Evolutionary conservation across 2,797 vertebrate genomes (phyloP).

Genomic region (Crocidura indochinensis): DNA sequence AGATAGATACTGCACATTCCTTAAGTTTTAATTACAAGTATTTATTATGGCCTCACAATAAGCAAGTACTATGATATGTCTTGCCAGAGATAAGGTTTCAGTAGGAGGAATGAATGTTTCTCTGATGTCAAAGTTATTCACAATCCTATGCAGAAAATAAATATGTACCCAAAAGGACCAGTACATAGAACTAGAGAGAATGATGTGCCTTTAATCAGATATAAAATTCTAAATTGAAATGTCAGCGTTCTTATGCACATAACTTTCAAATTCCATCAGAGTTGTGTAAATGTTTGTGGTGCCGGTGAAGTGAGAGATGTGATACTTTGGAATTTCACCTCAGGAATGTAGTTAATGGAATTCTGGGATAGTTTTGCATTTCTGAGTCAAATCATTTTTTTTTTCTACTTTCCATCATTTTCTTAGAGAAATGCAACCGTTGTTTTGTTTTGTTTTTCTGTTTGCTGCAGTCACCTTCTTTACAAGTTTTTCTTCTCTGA

Average conservation of each 20-base stretch:
- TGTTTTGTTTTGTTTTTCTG: no score
- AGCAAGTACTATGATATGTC: background rate
- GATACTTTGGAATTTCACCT: background rate
- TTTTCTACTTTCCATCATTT: background rate
- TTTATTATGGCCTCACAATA: slow-evolving; percentile 16
- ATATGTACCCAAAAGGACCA: background rate
- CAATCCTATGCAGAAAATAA: slow-evolving; percentile 28
- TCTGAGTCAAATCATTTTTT: background rate
- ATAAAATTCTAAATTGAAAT: slow-evolving; percentile 37
- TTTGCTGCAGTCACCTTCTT: background rate
- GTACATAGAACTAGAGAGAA: background rate
- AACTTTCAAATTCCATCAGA: slow-evolving; percentile 24
- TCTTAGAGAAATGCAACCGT: background rate
- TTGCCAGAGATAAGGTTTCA: background rate
- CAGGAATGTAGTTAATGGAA: background rate
- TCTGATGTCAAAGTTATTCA: slow-evolving; percentile 39
- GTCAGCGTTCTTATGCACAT: background rate
- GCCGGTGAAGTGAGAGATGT: background rate
- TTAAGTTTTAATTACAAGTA: slow-evolving; percentile 52
- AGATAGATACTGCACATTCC: background rate
- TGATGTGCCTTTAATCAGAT: background rate
- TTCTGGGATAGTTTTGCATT: background rate
- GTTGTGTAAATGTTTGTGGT: background rate
- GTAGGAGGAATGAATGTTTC: background rate
- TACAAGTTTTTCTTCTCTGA: background rate